A percentile compares a stretch with the other conserved stretches of the same genome.
Conservation (phyloP, 2,888 invertebrate genomes). For the Meandrusa payeni region DNA sequence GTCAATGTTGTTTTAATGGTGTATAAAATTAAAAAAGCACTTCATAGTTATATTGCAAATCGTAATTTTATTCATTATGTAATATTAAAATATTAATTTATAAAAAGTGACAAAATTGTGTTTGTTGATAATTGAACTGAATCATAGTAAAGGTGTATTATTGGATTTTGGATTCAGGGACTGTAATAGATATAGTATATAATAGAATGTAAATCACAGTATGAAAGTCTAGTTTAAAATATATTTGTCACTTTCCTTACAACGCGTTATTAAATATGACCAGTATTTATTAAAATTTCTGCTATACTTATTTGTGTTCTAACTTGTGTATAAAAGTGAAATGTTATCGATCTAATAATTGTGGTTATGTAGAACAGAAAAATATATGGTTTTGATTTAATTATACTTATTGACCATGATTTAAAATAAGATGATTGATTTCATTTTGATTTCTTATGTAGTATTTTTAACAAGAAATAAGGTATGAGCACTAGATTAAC, state of each 20-base stretch:
- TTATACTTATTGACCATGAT: no score
- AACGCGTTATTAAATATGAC: no score
- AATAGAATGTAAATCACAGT: not conserved
- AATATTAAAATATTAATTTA: not conserved
- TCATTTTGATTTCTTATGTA: not conserved
- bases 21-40: slow-evolving; percentile 20
- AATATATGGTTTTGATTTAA: no score
- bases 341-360: not conserved
- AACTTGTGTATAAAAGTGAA: not conserved
- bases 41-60: slow-evolving; percentile 28
- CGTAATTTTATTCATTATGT: not conserved
- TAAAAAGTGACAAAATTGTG: no score
- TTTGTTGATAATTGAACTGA: not conserved
- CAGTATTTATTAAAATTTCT: no score
- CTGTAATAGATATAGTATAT: not conserved
- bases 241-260: no score
- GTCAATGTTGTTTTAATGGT: slow-evolving; percentile 18
- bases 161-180: not conserved
- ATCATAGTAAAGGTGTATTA: not conserved
- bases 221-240: no score
- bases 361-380: no score
- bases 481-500: slow-evolving; percentile 13
- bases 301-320: no score
- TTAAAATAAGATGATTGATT: no score
- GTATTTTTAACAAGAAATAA: slow-evolving; percentile 2